Evolutionary conservation across 2,888 invertebrate genomes (phyloP).

Genomic region (Drosophila falleni): DNA sequence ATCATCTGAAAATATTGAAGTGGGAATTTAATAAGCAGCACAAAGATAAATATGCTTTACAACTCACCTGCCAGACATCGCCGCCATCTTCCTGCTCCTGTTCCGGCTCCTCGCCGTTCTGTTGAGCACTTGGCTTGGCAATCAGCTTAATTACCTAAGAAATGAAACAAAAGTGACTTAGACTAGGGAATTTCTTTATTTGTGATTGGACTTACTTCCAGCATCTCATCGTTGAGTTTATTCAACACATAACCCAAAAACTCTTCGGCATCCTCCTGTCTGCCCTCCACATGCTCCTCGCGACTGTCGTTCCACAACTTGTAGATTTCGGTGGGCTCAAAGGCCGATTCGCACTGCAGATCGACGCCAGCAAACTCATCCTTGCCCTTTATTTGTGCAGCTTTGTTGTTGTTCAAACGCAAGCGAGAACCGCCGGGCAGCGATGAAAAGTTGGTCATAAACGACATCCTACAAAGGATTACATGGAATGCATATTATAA

Average conservation of each 20-base stretch:
- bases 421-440: slow-evolving; percentile 87
- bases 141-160: slow-evolving; percentile 88
- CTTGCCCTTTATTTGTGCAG: slow-evolving; percentile 81
- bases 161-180: neutral
- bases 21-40: slow-evolving; percentile 3
- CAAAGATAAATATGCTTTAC: neutral
- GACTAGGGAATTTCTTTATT: neutral
- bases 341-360: slow-evolving; percentile 91
- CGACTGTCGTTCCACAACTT: slow-evolving; percentile 92
- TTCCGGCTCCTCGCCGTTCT: slow-evolving; percentile 86
- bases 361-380: slow-evolving; percentile 86
- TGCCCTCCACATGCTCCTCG: slow-evolving; percentile 91
- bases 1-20: slow-evolving; percentile 76
- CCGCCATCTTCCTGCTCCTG: slow-evolving; percentile 84
- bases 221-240: slow-evolving; percentile 98
- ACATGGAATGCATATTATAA: neutral
- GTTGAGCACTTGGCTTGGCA: slow-evolving; percentile 86
- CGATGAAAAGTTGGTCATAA: slow-evolving; percentile 90
- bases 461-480: slow-evolving; percentile 87
- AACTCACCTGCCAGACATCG: slow-evolving; percentile 85
- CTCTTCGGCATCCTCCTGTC: slow-evolving; percentile 99
- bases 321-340: slow-evolving; percentile 95
- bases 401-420: slow-evolving; percentile 85
- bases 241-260: slow-evolving; percentile 97
- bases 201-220: slow-evolving; percentile 88